A percentile compares a stretch with the other conserved stretches of the same genome.
phyloP scores from a whole-genome alignment of 2,888 invertebrate species.

The Gastrophysa polygoni region DNA sequence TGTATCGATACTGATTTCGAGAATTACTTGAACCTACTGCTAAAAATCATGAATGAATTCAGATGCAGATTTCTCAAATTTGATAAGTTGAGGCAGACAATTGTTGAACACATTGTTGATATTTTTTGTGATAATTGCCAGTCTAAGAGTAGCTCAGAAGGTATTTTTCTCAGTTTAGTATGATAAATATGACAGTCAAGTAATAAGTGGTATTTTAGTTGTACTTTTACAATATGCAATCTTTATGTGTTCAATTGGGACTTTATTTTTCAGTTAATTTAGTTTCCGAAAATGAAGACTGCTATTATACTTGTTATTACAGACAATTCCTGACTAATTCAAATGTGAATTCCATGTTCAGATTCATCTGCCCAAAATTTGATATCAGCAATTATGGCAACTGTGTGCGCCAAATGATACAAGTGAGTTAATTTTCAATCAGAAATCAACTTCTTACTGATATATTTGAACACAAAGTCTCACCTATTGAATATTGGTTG shows the following conservation, averaged over 20 bases:
- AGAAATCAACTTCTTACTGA: no score
- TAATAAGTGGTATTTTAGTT: no score
- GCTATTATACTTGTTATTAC: constrained; percentile 32
- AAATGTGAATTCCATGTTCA: constrained; percentile 19
- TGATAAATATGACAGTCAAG: no score
- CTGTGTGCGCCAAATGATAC: constrained; percentile 31
- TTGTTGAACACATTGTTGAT: constrained; percentile 38
- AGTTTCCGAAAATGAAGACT: constrained; percentile 23
- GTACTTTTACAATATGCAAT: no score
- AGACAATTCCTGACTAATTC: constrained; percentile 27
- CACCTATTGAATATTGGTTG: no score
- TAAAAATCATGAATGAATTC: constrained; percentile 43
- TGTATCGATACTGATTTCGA: constrained; percentile 26
- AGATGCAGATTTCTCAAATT: constrained; percentile 49
- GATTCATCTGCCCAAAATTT: constrained; percentile 34
- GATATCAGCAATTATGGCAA: constrained; percentile 39
- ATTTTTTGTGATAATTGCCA: constrained; percentile 30
- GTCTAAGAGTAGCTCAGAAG: constrained; percentile 23
- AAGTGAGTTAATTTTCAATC: constrained; percentile 13
- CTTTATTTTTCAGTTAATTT: constrained; percentile 27
- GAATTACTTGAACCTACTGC: constrained; percentile 30
- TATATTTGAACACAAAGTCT: no score
- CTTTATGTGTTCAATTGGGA: no score
- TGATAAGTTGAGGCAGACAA: constrained; percentile 41
- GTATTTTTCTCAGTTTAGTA: constrained; percentile 15